These are phyloP conservation scores for Littorina saxatilis DNA, from an alignment of 1,140 invertebrate genomes.

Conservation along the genomic window DNA sequence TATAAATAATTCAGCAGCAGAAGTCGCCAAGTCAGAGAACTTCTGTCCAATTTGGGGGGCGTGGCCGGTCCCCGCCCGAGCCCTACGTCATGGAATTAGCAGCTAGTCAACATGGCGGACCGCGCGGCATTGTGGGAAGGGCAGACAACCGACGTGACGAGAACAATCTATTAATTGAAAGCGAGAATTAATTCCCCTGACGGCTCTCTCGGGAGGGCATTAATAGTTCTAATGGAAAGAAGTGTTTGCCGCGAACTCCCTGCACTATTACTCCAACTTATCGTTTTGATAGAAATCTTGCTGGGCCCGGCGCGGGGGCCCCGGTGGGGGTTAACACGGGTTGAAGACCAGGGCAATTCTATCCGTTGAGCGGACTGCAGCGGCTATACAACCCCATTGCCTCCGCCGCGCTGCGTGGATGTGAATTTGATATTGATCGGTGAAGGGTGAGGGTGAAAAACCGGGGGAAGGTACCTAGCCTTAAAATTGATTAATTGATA, in stretches of 20 bases:
- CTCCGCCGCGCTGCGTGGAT: slow-evolving; percentile 4
- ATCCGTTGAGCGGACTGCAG: slow-evolving; percentile 29
- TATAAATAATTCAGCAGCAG: slow-evolving; percentile 21
- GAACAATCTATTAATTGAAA: slow-evolving; percentile 42
- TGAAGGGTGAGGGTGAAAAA: not conserved
- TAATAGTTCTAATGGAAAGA: slow-evolving; percentile 43
- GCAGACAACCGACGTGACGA: slow-evolving; percentile 31
- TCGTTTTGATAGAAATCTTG: slow-evolving; percentile 38
- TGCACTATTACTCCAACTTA: slow-evolving; percentile 41
- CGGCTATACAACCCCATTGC: no score
- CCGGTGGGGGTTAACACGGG: not conserved
- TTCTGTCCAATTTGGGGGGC: slow-evolving; percentile 5
- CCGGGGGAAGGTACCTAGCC: not conserved
- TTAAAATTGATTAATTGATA: slow-evolving; percentile 44
- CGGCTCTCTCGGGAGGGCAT: slow-evolving; percentile 23
- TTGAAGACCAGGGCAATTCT: slow-evolving; percentile 39
- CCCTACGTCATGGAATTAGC: slow-evolving; percentile 25
- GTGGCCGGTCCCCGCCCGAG: not conserved
- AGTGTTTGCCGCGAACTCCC: slow-evolving; percentile 30
- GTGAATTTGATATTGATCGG: slow-evolving; percentile 38
- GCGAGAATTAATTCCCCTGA: slow-evolving; percentile 38
- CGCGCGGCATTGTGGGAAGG: slow-evolving; percentile 17
- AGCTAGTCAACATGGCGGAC: slow-evolving; percentile 31
- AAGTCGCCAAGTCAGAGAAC: not conserved
- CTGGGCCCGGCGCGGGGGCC: not conserved